Evolutionary conservation across 2,888 invertebrate genomes (phyloP).

Genomic region (Phlogophora meticulosa): DNA sequence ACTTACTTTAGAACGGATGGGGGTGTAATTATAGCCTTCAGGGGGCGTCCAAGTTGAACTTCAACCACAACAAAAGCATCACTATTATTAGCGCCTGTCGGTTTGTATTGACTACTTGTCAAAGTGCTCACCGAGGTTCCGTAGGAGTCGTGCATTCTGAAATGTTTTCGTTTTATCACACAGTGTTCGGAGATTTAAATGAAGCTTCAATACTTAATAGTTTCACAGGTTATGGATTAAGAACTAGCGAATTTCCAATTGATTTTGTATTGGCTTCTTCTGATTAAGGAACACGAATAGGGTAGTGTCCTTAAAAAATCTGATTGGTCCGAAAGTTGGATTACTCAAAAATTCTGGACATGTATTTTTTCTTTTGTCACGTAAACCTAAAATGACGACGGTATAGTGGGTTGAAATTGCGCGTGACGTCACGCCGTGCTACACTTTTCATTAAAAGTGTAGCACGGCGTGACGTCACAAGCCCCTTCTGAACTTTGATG

Average conservation of each 20-base stretch:
- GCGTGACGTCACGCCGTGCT: too few relatives aligned
- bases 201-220: background rate
- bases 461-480: too few relatives aligned
- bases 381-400: too few relatives aligned
- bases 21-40: conserved; percentile 74
- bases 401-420: too few relatives aligned
- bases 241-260: background rate
- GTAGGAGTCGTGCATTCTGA: conserved; percentile 54
- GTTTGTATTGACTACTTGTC: conserved; percentile 29
- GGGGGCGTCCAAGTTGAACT: conserved; percentile 76
- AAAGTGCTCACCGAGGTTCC: conserved; percentile 67
- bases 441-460: too few relatives aligned
- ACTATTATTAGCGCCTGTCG: conserved; percentile 79
- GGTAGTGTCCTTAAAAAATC: too few relatives aligned
- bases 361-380: too few relatives aligned
- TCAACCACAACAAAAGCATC: conserved; percentile 82
- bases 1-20: conserved; percentile 76
- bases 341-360: too few relatives aligned
- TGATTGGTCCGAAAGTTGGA: too few relatives aligned
- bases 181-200: background rate
- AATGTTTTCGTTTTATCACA: conserved; percentile 3
- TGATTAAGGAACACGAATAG: background rate
- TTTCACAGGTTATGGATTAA: background rate
- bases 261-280: background rate
- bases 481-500: too few relatives aligned